These are phyloP conservation scores for Corvus cornix DNA, from an alignment of 2,113 vertebrate genomes.

Conservation along the genomic window DNA sequence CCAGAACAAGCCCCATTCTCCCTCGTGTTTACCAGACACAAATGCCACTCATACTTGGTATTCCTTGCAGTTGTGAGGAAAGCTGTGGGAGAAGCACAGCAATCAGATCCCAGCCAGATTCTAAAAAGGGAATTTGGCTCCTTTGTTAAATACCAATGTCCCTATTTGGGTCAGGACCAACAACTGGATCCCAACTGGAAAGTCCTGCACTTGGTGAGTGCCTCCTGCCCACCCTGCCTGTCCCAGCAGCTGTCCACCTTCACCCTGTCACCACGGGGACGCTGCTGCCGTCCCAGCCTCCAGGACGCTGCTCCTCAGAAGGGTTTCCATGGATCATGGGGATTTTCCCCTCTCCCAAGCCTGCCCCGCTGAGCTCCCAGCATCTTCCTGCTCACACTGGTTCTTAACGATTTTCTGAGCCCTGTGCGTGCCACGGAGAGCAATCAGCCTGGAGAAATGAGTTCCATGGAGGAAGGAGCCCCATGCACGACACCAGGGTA, in stretches of 20 bases:
- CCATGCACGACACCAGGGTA: neutral
- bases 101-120: slow-evolving; percentile 33
- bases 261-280: neutral
- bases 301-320: neutral
- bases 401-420: neutral
- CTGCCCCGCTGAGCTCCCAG: neutral
- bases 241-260: neutral
- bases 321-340: neutral
- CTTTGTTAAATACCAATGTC: slow-evolving; percentile 51
- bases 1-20: slow-evolving; percentile 49
- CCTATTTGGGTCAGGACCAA: slow-evolving; percentile 58
- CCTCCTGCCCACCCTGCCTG: neutral
- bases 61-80: slow-evolving; percentile 49
- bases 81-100: slow-evolving; percentile 53
- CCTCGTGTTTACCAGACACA: slow-evolving; percentile 48
- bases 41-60: slow-evolving; percentile 65
- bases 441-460: neutral
- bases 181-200: slow-evolving; percentile 35
- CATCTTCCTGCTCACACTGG: neutral
- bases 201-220: neutral
- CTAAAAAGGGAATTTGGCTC: slow-evolving; percentile 53
- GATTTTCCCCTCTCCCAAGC: neutral
- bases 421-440: neutral
- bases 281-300: neutral
- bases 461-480: neutral